Evolutionary conservation across 2,797 vertebrate species (phyloP), one percentile per base, ranked within the genome.

Genomic region (Thaleichthys pacificus): DNA sequence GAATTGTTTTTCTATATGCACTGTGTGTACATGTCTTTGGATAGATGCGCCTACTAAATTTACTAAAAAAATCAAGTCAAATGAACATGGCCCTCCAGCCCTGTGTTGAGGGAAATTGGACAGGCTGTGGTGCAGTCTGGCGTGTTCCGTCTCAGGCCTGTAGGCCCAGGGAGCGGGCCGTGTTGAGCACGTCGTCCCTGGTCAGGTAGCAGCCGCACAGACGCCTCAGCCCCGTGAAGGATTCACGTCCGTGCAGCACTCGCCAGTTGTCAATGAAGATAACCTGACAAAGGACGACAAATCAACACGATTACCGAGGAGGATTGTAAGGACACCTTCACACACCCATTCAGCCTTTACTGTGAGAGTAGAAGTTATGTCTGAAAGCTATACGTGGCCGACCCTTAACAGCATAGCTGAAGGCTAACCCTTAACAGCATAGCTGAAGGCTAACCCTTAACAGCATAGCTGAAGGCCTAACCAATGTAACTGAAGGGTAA

Each of bases 201-300:
- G 94, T 96, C 89, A 99, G 89, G 77, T 98, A 98, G 77, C 97
- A 98, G 28, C 97, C 97, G 0, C 97, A 97, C n/a, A 99, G 89
- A 80, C 96, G 95, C 66, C 96, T 92, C 76, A 92, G 88, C 2
- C 96, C 97, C 0, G 94, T 98, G 91, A 98, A 99, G 0, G 95
- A 94, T 42, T 98, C 96, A 68, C 96, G 91, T 1, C 96, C 96
- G 0, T 97, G 96, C 82, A 98, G 86, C 7, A 98, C 92, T 0
- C 95, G 92, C 96, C 96, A 98, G 91, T 99, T 98, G 78, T 98
- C 97, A 21, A 98, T 86, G 72, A 98, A 97, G 73, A 97, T 79
- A 0, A 95, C 95, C 97, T 99, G 0, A 57, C 3, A 24, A 35
- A 4, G 11, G 24, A 7, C 26, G 56, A 4, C 64, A 26, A 26